Base-by-base conservation (phyloP, 2,797 vertebrate species). In the Cyprinodon diabolis region DNA sequence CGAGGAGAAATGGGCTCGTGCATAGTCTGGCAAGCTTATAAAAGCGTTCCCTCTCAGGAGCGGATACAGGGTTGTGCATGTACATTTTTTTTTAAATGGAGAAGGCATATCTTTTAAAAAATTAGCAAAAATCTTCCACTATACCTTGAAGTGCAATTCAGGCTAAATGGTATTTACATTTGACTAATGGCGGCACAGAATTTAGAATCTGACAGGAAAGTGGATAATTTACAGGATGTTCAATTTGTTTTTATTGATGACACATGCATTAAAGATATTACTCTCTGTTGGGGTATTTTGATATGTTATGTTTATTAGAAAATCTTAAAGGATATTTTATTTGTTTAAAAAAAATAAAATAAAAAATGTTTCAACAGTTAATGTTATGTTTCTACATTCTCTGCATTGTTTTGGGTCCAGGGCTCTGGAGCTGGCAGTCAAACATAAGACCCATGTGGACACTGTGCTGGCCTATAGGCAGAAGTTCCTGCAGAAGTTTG, bases 391-490 rank as follows among this genome's bases (percentile, higher is more conserved):
- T 66, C n/a, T 76, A 7, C 52, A 9, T 45, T 54, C n/a, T 19
- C 9, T 43, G 47, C 57, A 47, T 85, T 58, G 71, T 94, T 80
- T 71, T 80, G 21, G 92, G 87, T 82, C 17, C 87, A 99, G 98
- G 88, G 98, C 98, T 30, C 91, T 99, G 84, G 97, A 99, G 45
- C 92, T 99, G 85, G 98, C 98, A 66, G 95, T 99, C 84, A 99
- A 98, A 92, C 95, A 99, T 88, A 99, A 97, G 94, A 99, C 97
- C 51, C 98, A 99, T 23, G 97, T 99, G 81, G 98, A 99, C 93
- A 99, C 98, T 0, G 98, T 99, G 77, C 95, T 99, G 86, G 97
- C 97, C 73, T 96, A 96, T 80, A 95, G 97, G 85, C 95, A 95
- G 48, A 97, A 95, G 90, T 99, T 96, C 91, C 90, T 99, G 62